phyloP scores from a whole-genome alignment of 2,888 invertebrate genomes.

The Drosophila kokeensis region DNA sequence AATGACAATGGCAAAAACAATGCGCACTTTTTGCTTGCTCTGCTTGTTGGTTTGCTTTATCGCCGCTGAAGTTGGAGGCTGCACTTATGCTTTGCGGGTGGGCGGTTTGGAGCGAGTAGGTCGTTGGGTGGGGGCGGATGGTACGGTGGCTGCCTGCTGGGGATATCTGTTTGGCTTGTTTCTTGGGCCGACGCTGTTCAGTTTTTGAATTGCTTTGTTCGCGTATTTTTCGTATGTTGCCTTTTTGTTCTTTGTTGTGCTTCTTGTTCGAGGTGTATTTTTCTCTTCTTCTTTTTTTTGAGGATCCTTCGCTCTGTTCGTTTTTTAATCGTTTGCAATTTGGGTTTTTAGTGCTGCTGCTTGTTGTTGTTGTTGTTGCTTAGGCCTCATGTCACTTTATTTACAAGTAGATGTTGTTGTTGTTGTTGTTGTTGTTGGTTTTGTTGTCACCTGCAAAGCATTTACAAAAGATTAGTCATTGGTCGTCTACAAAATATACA shows the following conservation, averaged over 20 bases:
- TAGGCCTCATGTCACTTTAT: constrained; percentile 78
- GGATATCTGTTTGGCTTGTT: constrained; percentile 13
- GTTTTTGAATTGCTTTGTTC: constrained; percentile 51
- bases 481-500: constrained; percentile 23
- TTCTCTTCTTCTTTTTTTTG: constrained; percentile 20
- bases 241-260: constrained; percentile 11
- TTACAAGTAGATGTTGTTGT: constrained; percentile 58
- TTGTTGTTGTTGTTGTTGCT: constrained; percentile 58
- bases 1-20: constrained; percentile 65
- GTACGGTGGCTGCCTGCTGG: background rate
- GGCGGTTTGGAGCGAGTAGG: background rate
- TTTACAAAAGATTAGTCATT: constrained; percentile 49
- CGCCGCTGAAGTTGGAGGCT: constrained; percentile 42
- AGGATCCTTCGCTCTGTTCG: constrained; percentile 56
- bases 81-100: constrained; percentile 1
- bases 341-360: constrained; percentile 65
- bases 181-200: constrained; percentile 41
- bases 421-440: constrained; percentile 26
- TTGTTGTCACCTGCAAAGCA: constrained; percentile 39
- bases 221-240: constrained; percentile 8
- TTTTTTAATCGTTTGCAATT: constrained; percentile 77
- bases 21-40: constrained; percentile 52
- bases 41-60: constrained; percentile 33
- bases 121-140: background rate
- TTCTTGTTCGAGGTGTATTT: constrained; percentile 6